Evolutionary conservation across 2,888 invertebrate genomes (phyloP).

Genomic region (Hartigia nigra): DNA sequence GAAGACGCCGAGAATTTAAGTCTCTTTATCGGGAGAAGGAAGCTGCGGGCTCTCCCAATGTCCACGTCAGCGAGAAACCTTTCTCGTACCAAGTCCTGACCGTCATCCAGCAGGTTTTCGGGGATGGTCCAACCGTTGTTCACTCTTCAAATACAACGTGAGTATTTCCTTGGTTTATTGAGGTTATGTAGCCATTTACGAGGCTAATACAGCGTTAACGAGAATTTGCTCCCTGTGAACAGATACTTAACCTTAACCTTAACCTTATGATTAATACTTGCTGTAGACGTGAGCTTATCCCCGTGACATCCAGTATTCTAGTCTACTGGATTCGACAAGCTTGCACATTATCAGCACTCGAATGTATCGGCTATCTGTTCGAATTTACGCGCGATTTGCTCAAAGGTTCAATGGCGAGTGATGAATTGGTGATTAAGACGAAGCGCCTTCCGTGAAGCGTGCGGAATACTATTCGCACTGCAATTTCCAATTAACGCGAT

Average conservation of each 20-base stretch:
- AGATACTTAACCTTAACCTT: not conserved
- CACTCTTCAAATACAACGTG: not conserved
- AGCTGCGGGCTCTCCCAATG: conserved; percentile 35
- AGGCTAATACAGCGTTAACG: not conserved
- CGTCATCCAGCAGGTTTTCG: not conserved
- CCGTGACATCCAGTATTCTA: not conserved
- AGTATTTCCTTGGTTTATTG: not conserved
- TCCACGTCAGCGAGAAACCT: conserved; percentile 46
- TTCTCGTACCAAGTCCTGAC: not conserved
- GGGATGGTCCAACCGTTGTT: not conserved
- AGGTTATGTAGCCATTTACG: not conserved
- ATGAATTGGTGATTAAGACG: conserved; percentile 53
- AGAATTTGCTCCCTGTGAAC: not conserved
- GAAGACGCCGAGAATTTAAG: conserved; percentile 40
- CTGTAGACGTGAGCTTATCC: not conserved
- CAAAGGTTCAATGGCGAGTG: conserved; percentile 46
- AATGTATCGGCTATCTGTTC: conserved; percentile 45
- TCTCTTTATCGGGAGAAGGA: conserved; percentile 46
- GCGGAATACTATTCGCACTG: not conserved
- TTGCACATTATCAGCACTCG: conserved; percentile 22
- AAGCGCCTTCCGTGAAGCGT: conserved; percentile 27
- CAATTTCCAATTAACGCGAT: conserved; percentile 3
- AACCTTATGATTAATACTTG: not conserved
- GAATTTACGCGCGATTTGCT: conserved; percentile 42
- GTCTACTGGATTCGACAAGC: conserved; percentile 3